Evolutionary conservation across 2,888 invertebrate species (phyloP).

Genomic region (Steromphala cineraria): DNA sequence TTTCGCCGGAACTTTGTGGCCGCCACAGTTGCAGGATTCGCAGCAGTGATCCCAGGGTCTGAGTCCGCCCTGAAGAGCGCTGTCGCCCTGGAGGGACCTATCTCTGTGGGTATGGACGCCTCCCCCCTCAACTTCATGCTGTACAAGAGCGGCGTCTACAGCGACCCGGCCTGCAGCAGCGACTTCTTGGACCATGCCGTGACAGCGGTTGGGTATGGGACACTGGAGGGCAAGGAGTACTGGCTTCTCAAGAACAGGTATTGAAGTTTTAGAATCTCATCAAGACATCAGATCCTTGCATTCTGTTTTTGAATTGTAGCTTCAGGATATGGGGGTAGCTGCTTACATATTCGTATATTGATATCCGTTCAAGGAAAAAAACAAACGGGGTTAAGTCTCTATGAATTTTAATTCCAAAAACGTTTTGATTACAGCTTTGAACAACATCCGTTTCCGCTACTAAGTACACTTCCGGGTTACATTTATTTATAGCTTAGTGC

Average conservation of each 20-base stretch:
- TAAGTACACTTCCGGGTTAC: too few species aligned
- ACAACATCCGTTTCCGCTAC: too few species aligned
- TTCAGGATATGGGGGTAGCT: too few species aligned
- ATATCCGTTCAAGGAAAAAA: too few species aligned
- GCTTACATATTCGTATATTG: too few species aligned
- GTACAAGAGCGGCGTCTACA: slow-evolving; percentile 47
- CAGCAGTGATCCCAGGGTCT: slow-evolving; percentile 38
- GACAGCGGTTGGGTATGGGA: neutral
- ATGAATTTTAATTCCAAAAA: too few species aligned
- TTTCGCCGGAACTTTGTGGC: slow-evolving; percentile 48
- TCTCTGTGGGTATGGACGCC: slow-evolving; percentile 91
- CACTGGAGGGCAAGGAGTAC: neutral
- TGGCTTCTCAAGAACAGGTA: slow-evolving; percentile 11
- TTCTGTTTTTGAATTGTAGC: too few species aligned
- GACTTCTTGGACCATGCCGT: neutral
- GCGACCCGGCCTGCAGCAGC: slow-evolving; percentile 13
- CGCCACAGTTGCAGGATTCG: slow-evolving; percentile 47
- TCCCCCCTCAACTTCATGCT: slow-evolving; percentile 78
- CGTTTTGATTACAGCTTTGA: too few species aligned
- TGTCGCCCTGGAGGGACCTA: slow-evolving; percentile 77
- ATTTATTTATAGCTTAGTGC: too few species aligned
- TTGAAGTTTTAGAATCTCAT: neutral
- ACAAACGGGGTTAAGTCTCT: too few species aligned
- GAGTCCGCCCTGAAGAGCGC: slow-evolving; percentile 43
- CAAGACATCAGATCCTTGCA: neutral